These are phyloP conservation scores for Caenorhabditis panamensis DNA, from an alignment of 2,888 invertebrate genomes.

Conservation along the genomic window DNA sequence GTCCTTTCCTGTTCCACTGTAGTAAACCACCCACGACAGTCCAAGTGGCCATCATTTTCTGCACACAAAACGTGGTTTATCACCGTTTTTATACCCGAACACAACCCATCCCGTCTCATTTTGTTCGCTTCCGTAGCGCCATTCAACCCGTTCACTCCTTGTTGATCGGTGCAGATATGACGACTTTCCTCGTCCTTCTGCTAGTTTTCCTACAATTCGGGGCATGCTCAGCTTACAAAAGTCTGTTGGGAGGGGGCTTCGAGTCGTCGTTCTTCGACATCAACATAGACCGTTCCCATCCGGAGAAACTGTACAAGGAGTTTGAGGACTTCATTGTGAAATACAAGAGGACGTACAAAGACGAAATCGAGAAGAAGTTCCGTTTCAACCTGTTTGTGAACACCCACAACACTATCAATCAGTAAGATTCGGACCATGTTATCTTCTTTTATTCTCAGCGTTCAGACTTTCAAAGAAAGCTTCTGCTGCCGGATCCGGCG, in stretches of 20 bases:
- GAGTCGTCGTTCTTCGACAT: conserved; percentile 39
- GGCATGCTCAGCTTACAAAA: neutral
- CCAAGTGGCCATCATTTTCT: conserved; percentile 23
- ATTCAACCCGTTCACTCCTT: conserved; percentile 13
- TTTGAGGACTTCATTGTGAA: conserved; percentile 46
- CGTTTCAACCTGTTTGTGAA: conserved; percentile 23
- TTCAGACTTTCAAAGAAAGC: conserved; percentile 25
- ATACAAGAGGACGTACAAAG: conserved; percentile 34
- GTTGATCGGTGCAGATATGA: conserved; percentile 18
- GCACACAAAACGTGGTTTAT: conserved; percentile 41
- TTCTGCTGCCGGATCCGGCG: neutral
- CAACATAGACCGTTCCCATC: conserved; percentile 35
- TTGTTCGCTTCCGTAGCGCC: conserved; percentile 4
- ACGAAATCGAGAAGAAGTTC: conserved; percentile 37
- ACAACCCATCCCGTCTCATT: conserved; percentile 2
- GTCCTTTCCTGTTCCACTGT: neutral
- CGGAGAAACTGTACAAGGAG: conserved; percentile 43
- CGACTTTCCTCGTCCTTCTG: conserved; percentile 15
- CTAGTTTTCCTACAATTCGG: neutral
- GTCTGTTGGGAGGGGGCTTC: neutral
- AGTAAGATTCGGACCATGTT: conserved; percentile 1
- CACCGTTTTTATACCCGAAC: conserved; percentile 14
- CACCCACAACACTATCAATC: conserved; percentile 15
- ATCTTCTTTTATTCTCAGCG: neutral
- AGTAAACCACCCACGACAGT: neutral